Percentiles rank a stretch among this genome's conserved stretches.
Evolutionary conservation across 1,140 invertebrate genomes (phyloP).

Genomic region (Tenebrio molitor): DNA sequence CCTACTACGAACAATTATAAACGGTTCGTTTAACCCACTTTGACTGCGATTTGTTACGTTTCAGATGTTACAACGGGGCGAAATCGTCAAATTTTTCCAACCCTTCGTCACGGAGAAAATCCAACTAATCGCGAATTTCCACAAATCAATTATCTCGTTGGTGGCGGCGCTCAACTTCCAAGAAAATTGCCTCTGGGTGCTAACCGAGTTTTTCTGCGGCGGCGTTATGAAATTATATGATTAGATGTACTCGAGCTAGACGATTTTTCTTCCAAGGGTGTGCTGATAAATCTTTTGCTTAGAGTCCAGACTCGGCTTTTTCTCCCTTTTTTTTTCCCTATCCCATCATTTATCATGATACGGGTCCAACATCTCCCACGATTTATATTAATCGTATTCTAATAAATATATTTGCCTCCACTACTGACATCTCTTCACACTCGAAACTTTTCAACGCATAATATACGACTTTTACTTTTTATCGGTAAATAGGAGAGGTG

Average conservation of each 20-base stretch:
- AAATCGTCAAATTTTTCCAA: background rate
- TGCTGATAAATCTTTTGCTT: constrained; percentile 25
- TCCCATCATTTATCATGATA: constrained; percentile 7
- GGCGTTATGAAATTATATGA: constrained; percentile 25
- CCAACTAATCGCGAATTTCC: background rate
- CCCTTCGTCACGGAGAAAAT: background rate
- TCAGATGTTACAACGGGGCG: too few relatives aligned
- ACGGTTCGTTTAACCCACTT: constrained; percentile 36
- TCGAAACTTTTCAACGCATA: too few relatives aligned
- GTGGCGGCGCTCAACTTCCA: background rate
- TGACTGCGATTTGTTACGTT: constrained; percentile 14
- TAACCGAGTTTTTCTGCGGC: constrained; percentile 5
- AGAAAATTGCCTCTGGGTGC: constrained; percentile 3
- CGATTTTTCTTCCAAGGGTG: constrained; percentile 16
- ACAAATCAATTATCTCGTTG: constrained; percentile 21
- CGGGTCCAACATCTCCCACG: background rate
- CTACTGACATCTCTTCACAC: background rate
- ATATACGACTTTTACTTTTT: too few relatives aligned
- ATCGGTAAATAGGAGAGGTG: too few relatives aligned
- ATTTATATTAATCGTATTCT: constrained; percentile 38
- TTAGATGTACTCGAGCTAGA: constrained; percentile 9
- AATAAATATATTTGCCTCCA: constrained; percentile 27
- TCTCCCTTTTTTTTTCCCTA: background rate
- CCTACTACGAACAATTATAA: constrained; percentile 5
- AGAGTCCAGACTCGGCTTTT: background rate